phyloP scores from a whole-genome alignment of 2,797 vertebrate species.

The Eulemur coronatus region DNA sequence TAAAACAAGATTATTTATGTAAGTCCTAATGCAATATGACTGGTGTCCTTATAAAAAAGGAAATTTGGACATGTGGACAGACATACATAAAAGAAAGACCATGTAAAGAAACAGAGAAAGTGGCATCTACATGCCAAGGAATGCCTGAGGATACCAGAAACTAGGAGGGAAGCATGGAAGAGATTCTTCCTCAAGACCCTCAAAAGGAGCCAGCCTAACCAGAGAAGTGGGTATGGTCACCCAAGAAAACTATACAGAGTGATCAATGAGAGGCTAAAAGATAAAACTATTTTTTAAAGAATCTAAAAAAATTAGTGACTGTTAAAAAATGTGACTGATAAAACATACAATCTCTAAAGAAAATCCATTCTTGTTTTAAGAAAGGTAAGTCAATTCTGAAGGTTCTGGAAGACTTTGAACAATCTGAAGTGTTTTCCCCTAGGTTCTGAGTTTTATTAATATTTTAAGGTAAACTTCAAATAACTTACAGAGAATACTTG shows the following conservation, averaged over 20 bases:
- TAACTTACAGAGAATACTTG: background rate
- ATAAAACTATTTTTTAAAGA: background rate
- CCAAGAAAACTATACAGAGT: background rate
- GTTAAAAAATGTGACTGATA: background rate
- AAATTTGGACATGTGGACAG: background rate
- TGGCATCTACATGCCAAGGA: background rate
- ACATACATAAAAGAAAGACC: background rate
- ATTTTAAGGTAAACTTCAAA: background rate
- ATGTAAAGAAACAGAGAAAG: background rate
- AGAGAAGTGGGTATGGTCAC: background rate
- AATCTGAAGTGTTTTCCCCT: background rate
- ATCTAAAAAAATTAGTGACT: background rate
- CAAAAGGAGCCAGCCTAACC: background rate
- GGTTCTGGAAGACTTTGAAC: background rate
- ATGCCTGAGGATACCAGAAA: background rate
- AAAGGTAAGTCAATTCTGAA: background rate
- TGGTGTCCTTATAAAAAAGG: background rate
- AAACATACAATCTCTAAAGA: background rate
- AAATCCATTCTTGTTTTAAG: background rate
- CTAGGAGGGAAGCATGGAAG: background rate
- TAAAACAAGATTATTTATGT: background rate
- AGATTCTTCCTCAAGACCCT: background rate
- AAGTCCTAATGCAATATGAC: background rate
- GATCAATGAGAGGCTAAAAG: background rate
- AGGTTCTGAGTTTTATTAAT: background rate